These are phyloP conservation scores for Sterrhoptilus dennistouni DNA, from an alignment of 2,113 vertebrate genomes.

Conservation along the genomic window DNA sequence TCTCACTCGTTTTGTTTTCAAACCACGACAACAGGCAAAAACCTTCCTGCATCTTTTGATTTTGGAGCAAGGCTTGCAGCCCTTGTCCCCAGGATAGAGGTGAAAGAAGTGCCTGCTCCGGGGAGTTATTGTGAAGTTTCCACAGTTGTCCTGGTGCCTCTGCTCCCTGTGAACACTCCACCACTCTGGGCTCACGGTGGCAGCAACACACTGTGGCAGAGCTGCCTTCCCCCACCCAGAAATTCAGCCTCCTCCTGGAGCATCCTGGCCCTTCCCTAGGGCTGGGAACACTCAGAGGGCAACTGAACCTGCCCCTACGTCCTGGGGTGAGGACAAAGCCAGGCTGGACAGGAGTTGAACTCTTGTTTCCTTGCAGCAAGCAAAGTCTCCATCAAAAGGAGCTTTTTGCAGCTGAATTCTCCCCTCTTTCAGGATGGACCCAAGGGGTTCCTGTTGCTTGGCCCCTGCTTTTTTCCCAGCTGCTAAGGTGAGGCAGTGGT, in stretches of 20 bases:
- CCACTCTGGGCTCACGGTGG: constrained; percentile 33
- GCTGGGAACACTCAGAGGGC: neutral
- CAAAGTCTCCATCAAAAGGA: neutral
- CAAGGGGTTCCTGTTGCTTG: accelerated
- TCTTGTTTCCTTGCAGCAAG: neutral
- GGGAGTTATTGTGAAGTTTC: neutral
- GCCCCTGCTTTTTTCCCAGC: neutral
- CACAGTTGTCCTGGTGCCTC: accelerated
- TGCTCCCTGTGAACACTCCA: neutral
- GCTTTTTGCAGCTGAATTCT: neutral
- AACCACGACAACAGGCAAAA: no score
- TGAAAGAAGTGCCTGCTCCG: accelerated
- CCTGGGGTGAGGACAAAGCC: neutral
- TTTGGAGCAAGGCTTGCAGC: neutral
- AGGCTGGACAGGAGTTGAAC: neutral
- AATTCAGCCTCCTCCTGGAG: neutral
- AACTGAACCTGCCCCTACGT: neutral
- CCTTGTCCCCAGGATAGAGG: no score
- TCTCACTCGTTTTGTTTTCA: no score
- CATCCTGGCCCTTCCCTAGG: neutral
- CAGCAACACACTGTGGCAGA: neutral
- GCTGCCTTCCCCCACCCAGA: neutral
- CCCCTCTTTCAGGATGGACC: neutral
- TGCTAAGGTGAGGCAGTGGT: neutral
- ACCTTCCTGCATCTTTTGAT: neutral